Percentiles rank a stretch among this genome's conserved stretches.
Conservation (phyloP, 1,140 invertebrate genomes). For the Drosophila nannoptera region DNA sequence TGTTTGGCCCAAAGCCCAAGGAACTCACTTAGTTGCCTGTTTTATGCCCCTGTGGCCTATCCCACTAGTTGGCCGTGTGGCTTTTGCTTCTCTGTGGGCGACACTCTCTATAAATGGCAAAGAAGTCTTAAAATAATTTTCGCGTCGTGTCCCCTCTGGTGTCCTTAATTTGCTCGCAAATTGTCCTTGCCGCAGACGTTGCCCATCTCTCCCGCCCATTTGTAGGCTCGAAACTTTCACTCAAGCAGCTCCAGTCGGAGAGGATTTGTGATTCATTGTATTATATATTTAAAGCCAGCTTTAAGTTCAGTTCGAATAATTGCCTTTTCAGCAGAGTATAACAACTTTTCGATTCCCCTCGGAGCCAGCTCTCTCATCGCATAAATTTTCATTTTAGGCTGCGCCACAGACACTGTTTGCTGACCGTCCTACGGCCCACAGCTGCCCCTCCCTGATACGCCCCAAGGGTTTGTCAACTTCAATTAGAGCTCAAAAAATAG, state of each 20-base stretch:
- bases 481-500: background rate
- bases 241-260: constrained; percentile 25
- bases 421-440: no score
- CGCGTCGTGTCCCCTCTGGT: constrained; percentile 17
- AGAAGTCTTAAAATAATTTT: constrained; percentile 45
- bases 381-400: constrained; percentile 22
- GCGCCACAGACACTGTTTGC: background rate
- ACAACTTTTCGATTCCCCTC: no score
- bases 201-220: no score
- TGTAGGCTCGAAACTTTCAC: constrained; percentile 53
- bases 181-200: constrained; percentile 24
- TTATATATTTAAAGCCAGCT: no score
- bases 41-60: constrained; percentile 50
- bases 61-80: constrained; percentile 38
- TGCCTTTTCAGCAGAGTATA: no score
- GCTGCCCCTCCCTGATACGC: no score
- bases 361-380: background rate
- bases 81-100: background rate
- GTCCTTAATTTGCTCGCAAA: constrained; percentile 46
- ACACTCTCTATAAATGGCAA: background rate
- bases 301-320: no score
- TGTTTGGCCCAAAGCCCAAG: constrained; percentile 44
- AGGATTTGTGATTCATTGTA: no score
- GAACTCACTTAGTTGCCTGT: constrained; percentile 58
- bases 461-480: no score